Conservation (phyloP, 2,888 invertebrate species). For the Lithophane leautieri region DNA sequence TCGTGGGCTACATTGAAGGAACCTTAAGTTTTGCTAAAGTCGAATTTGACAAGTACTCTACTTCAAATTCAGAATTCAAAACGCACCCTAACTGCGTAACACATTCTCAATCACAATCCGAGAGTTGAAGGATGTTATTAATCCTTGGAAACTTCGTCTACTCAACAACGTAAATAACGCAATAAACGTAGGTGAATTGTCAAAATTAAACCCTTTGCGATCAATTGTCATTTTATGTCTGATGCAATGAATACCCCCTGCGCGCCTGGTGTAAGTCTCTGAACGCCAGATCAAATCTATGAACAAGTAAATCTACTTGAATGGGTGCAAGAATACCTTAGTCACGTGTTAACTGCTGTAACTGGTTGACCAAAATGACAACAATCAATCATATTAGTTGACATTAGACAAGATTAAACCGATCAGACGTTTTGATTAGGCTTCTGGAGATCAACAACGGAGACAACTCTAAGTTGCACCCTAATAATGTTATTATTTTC, state of each 20-base stretch:
- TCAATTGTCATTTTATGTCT: too few species aligned
- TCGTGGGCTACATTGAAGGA: not conserved
- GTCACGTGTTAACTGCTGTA: not conserved
- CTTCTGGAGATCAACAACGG: not conserved
- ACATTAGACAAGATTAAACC: not conserved
- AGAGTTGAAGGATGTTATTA: too few species aligned
- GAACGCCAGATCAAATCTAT: not conserved
- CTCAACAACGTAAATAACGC: too few species aligned
- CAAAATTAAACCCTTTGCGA: too few species aligned
- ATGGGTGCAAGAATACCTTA: not conserved
- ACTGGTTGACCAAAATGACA: not conserved
- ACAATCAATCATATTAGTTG: slow-evolving; percentile 6
- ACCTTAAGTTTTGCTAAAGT: not conserved
- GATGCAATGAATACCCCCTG: too few species aligned
- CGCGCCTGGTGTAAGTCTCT: not conserved
- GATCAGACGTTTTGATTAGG: not conserved
- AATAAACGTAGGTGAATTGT: too few species aligned
- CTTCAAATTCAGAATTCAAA: not conserved
- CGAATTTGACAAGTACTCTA: not conserved
- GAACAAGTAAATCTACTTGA: not conserved
- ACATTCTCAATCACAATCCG: too few species aligned
- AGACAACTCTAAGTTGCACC: not conserved
- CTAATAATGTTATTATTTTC: not conserved
- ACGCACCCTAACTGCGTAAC: not conserved
- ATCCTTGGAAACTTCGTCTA: too few species aligned